Evolutionary conservation across 2,113 vertebrate species (phyloP).

Genomic region (Hylia prasina): DNA sequence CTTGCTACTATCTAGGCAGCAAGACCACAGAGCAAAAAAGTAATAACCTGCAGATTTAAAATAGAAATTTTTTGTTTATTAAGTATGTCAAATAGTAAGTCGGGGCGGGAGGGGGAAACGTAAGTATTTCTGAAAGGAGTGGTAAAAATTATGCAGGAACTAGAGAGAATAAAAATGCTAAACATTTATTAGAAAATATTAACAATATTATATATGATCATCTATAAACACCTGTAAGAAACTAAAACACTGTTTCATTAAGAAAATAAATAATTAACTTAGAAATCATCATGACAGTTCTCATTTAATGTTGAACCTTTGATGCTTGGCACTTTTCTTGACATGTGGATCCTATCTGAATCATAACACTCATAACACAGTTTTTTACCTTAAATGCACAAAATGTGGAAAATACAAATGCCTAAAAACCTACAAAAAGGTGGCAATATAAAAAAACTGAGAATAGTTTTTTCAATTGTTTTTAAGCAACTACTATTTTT

Average conservation of each 20-base stretch:
- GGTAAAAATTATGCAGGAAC: not conserved
- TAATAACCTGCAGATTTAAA: not conserved
- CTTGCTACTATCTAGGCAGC: not conserved
- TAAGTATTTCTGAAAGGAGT: not conserved
- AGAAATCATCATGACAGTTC: not conserved
- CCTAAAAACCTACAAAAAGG: not conserved
- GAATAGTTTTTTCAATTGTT: not conserved
- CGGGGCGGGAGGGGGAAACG: accelerated
- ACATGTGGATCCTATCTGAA: not conserved
- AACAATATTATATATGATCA: not conserved
- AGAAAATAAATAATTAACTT: not conserved
- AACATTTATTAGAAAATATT: not conserved
- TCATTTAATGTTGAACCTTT: not conserved
- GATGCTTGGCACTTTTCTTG: not conserved
- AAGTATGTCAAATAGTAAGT: not conserved
- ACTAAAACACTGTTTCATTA: not conserved
- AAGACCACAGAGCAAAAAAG: not conserved
- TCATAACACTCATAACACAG: not conserved
- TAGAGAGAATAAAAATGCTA: not conserved
- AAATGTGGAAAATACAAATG: not conserved
- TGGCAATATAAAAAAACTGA: not conserved
- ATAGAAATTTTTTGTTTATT: not conserved
- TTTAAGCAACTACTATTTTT: not conserved
- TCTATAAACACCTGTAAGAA: not conserved
- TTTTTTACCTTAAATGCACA: not conserved